Conservation (phyloP, 2,797 vertebrate genomes). For the Coranthus polyacanthus region DNA sequence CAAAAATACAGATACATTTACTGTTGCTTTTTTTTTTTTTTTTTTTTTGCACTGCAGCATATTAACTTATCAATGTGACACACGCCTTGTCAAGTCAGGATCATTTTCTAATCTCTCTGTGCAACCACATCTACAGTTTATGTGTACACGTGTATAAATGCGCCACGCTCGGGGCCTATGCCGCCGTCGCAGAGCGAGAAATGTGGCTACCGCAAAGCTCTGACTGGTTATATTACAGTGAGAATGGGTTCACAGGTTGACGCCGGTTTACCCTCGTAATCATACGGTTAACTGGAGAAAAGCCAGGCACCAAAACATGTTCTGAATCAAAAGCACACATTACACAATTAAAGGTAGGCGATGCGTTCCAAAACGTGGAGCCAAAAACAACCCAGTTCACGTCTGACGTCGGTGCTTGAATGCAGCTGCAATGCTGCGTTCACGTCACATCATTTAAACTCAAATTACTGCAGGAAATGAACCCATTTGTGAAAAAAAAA, state of each 20-base stretch:
- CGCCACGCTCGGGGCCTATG: conserved; percentile 44
- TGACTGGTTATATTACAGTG: conserved; percentile 51
- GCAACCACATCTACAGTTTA: conserved; percentile 36
- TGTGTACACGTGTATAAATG: conserved; percentile 44
- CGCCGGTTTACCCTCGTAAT: conserved; percentile 44
- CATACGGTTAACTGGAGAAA: conserved; percentile 43
- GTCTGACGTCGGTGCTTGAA: too few relatives aligned
- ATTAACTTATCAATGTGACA: conserved; percentile 22
- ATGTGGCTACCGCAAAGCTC: conserved; percentile 53
- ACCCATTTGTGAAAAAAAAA: too few relatives aligned
- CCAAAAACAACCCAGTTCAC: too few relatives aligned
- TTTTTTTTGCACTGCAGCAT: conserved; percentile 19
- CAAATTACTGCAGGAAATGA: too few relatives aligned
- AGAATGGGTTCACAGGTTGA: conserved; percentile 60
- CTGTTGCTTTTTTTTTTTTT: not conserved
- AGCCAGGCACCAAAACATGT: conserved; percentile 43
- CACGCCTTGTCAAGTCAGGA: conserved; percentile 5
- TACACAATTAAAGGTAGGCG: conserved; percentile 29
- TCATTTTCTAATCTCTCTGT: conserved; percentile 36
- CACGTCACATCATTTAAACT: too few relatives aligned
- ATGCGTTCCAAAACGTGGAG: not conserved
- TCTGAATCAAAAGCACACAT: conserved; percentile 28
- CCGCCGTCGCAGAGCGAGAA: conserved; percentile 33
- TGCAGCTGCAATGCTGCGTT: too few relatives aligned
- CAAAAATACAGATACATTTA: conserved; percentile 4